phyloP scores from a whole-genome alignment of 2,113 vertebrate species.

The Prionailurus viverrinus region DNA sequence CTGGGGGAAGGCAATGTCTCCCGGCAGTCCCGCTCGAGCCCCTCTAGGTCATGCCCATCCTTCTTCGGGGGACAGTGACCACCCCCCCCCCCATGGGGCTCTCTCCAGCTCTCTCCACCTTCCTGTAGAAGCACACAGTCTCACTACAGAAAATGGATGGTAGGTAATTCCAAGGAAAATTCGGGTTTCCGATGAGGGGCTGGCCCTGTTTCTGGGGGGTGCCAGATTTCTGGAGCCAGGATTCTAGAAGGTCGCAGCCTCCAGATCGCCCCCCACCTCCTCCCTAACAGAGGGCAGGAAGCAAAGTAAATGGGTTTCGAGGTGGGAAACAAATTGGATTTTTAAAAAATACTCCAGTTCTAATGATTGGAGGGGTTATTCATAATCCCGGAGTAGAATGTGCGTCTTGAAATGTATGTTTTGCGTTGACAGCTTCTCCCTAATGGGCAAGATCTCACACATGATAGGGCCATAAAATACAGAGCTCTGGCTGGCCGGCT shows the following conservation, averaged over 20 bases:
- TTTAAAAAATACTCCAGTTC: conserved; percentile 73
- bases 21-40: fast-evolving
- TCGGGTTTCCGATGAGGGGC: neutral
- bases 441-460: conserved; percentile 75
- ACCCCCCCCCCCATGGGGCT: fast-evolving
- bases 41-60: too few species aligned
- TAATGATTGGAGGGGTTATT: conserved; percentile 79
- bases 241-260: neutral
- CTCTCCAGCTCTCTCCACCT: neutral
- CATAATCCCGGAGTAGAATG: conserved; percentile 72
- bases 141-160: neutral
- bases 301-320: conserved; percentile 72
- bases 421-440: conserved; percentile 75
- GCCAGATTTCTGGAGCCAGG: neutral
- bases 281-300: neutral
- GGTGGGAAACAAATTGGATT: conserved; percentile 81
- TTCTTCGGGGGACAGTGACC: neutral
- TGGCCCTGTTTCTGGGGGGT: neutral
- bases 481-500: neutral
- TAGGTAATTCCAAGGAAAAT: neutral
- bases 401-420: conserved; percentile 72
- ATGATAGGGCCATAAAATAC: conserved; percentile 67
- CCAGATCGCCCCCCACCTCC: neutral
- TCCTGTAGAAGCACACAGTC: fast-evolving
- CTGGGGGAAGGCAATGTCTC: neutral